A percentile compares a stretch with the other conserved stretches of the same genome.
These are phyloP conservation scores for Callaeas wilsoni DNA, from an alignment of 2,113 vertebrate genomes.

Conservation along the genomic window DNA sequence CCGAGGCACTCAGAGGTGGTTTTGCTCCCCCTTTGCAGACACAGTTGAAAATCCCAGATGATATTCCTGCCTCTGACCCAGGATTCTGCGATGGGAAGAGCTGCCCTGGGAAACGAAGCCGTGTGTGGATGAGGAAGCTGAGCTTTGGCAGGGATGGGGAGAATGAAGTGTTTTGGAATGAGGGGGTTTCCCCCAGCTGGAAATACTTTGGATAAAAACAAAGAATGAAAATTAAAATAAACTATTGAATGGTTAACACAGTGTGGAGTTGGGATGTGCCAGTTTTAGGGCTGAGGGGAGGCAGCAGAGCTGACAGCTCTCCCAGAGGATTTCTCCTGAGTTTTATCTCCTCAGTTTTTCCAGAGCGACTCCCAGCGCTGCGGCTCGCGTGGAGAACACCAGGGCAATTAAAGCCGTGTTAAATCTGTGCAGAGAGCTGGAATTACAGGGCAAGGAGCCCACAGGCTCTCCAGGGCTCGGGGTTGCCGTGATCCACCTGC, in stretches of 20 bases:
- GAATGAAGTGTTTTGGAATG: no score
- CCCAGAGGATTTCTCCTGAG: background rate
- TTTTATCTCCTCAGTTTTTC: background rate
- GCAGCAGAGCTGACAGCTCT: background rate
- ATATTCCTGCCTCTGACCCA: background rate
- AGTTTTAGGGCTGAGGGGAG: background rate
- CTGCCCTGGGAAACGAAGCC: background rate
- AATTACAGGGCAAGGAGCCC: background rate
- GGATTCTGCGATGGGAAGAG: fast-evolving
- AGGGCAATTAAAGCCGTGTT: fast-evolving
- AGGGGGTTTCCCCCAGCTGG: fast-evolving
- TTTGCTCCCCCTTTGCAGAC: background rate
- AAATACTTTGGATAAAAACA: background rate
- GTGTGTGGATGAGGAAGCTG: no score
- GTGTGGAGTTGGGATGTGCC: background rate
- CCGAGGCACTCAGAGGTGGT: background rate
- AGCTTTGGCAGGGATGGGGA: no score
- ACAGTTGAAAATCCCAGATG: fast-evolving
- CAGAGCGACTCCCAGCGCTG: background rate
- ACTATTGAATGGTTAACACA: background rate
- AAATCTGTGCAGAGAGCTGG: background rate
- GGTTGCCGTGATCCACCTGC: fast-evolving
- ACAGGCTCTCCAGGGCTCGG: background rate
- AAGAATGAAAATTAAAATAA: background rate
- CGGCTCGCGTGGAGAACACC: fast-evolving